A percentile compares a stretch with the other conserved stretches of the same genome.
Conservation (phyloP, 2,888 invertebrate species). For the Troglohyphantes excavatus region DNA sequence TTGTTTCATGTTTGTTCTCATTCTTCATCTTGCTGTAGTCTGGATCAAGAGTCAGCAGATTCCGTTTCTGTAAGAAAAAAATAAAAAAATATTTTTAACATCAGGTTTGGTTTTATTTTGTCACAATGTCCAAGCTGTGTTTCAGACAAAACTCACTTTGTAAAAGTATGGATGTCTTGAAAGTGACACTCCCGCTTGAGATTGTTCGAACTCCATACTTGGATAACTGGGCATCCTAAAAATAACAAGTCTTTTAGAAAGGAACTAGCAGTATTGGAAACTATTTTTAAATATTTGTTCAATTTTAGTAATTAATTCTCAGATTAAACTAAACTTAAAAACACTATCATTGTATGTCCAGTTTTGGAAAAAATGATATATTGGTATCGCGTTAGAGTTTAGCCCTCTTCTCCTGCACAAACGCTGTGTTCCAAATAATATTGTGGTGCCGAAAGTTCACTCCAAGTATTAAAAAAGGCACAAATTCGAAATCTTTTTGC, state of each 20-base stretch:
- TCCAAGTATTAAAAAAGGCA: too few species aligned
- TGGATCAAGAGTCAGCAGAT: not conserved
- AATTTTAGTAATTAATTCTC: too few species aligned
- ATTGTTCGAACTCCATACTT: conserved; percentile 49
- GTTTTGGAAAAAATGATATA: too few species aligned
- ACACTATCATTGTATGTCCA: too few species aligned
- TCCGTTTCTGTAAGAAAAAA: not conserved
- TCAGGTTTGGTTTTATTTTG: not conserved
- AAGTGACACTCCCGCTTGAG: conserved; percentile 38
- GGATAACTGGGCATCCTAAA: conserved; percentile 48
- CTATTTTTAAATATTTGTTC: too few species aligned
- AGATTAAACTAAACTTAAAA: too few species aligned
- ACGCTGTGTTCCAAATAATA: too few species aligned
- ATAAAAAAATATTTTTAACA: conserved; percentile 3
- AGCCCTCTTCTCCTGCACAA: too few species aligned
- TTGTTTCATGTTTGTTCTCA: not conserved
- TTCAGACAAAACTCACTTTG: conserved; percentile 26
- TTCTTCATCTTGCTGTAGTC: not conserved
- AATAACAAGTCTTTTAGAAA: not conserved
- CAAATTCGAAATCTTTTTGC: too few species aligned
- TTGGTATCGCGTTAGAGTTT: too few species aligned
- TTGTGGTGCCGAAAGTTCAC: too few species aligned
- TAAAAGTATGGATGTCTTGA: conserved; percentile 19
- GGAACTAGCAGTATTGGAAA: not conserved
- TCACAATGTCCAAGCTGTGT: too few species aligned